Evolutionary conservation across 2,113 vertebrate species (phyloP).

Genomic region (Sterrhoptilus dennistouni): DNA sequence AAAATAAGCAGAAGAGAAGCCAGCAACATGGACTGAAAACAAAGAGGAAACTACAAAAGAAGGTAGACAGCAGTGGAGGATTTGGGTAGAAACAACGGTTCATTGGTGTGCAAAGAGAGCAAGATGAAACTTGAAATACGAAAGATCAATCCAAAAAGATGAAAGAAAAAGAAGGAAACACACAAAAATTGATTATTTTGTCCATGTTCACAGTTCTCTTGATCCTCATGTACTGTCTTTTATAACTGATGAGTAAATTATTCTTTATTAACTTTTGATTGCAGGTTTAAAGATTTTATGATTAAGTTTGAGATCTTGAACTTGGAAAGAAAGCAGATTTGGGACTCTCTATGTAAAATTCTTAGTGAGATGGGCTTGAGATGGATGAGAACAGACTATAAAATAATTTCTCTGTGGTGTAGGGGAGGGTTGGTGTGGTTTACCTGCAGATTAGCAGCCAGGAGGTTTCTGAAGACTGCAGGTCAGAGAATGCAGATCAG

Average conservation of each 20-base stretch:
- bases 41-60: not conserved
- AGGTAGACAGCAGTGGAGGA: not conserved
- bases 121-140: not conserved
- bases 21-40: not conserved
- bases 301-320: not conserved
- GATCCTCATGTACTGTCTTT: not conserved
- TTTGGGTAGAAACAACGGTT: not conserved
- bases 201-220: not conserved
- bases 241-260: not conserved
- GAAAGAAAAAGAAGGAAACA: not conserved
- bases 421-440: not conserved
- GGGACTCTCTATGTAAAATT: not conserved
- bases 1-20: not conserved
- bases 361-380: not conserved
- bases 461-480: not conserved
- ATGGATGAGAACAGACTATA: not conserved
- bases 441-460: not conserved
- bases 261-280: slow-evolving; percentile 2
- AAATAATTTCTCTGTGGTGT: not conserved
- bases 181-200: not conserved
- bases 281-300: not conserved
- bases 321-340: not conserved
- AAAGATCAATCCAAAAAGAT: not conserved
- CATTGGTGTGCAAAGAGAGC: not conserved
- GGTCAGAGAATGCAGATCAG: not conserved